phyloP scores from a whole-genome alignment of 2,113 vertebrate species.

The Aegotheles bennettii region DNA sequence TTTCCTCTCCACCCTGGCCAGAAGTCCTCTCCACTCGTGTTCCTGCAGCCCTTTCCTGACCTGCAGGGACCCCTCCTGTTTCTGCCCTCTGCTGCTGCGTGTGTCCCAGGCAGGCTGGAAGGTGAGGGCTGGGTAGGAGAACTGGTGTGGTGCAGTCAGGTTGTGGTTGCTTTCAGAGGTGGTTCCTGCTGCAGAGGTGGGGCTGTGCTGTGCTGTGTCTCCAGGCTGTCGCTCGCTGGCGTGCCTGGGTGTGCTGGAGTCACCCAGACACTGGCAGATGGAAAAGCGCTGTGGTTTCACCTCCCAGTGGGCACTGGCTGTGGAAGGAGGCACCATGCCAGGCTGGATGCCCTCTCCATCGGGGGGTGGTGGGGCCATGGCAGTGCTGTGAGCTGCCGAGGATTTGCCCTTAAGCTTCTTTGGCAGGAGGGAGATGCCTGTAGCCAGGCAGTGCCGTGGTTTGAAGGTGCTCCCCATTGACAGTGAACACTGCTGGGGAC shows the following conservation, averaged over 20 bases:
- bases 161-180: neutral
- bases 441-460: neutral
- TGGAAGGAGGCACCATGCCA: accelerated
- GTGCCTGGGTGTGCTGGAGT: neutral
- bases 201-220: neutral
- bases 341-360: neutral
- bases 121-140: neutral
- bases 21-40: neutral
- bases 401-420: neutral
- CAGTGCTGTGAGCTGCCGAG: neutral
- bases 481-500: neutral
- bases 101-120: neutral
- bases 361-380: accelerated
- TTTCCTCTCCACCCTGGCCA: neutral
- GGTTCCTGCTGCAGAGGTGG: neutral
- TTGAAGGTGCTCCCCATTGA: neutral
- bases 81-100: neutral
- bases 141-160: neutral
- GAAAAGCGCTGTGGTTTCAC: neutral
- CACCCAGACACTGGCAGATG: neutral
- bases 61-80: neutral
- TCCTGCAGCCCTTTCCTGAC: neutral
- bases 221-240: neutral
- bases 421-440: neutral
- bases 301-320: neutral